Evolutionary conservation across 1,140 invertebrate species (phyloP).

Genomic region (Kradibia gibbosae): DNA sequence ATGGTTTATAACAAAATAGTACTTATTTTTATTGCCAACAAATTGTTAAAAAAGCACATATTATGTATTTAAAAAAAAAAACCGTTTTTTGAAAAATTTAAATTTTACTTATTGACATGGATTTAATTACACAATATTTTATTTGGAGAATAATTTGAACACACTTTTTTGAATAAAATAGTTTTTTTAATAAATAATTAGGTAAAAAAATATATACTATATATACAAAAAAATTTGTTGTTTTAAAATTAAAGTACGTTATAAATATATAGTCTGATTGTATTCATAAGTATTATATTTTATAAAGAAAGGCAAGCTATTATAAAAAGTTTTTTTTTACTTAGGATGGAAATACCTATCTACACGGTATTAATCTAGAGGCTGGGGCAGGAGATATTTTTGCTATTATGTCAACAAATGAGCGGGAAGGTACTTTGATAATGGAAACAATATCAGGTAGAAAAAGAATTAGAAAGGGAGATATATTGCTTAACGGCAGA

Average conservation of each 20-base stretch:
- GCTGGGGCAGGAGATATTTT: conserved; percentile 91
- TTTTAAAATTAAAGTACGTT: no score
- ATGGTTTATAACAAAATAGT: no score
- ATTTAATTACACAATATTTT: no score
- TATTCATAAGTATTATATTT: neutral
- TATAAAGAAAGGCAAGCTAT: neutral
- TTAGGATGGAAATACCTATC: conserved; percentile 36
- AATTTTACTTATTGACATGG: no score
- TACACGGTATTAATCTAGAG: conserved; percentile 84
- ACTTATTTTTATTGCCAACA: no score
- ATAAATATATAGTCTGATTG: neutral
- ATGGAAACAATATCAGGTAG: conserved; percentile 86
- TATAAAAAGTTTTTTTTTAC: neutral
- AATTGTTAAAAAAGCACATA: neutral
- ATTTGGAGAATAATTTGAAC: no score
- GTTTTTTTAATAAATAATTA: no score
- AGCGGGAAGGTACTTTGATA: conserved; percentile 74
- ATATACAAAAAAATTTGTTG: no score
- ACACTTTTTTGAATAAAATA: no score
- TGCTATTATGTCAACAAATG: conserved; percentile 87
- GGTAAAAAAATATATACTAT: no score
- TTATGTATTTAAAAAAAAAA: no score
- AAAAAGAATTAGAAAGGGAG: conserved; percentile 80
- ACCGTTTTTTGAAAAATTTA: no score
- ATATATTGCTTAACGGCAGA: conserved; percentile 90